Conservation (phyloP, 2,888 invertebrate species). For the Tenthredo livida region DNA sequence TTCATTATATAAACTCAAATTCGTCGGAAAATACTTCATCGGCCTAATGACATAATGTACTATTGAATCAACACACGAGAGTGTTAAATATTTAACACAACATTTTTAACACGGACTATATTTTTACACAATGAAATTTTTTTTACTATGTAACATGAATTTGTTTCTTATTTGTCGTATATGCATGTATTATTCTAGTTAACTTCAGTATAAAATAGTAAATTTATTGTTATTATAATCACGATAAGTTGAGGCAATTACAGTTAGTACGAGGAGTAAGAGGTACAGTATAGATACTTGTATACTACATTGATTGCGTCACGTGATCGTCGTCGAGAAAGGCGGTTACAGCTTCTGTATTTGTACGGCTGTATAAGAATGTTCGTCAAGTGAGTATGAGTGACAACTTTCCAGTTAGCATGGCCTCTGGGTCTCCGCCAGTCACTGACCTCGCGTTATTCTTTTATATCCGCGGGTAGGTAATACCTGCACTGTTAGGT, state of each 20-base stretch:
- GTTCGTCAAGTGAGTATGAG: conserved; percentile 37
- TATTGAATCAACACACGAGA: too few relatives aligned
- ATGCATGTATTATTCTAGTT: not conserved
- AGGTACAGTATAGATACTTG: not conserved
- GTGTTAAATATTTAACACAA: too few relatives aligned
- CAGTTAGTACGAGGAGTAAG: conserved; percentile 16
- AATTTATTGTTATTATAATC: conserved; percentile 8
- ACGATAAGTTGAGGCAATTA: conserved; percentile 38
- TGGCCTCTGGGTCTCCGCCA: conserved; percentile 39
- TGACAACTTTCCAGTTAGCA: conserved; percentile 49
- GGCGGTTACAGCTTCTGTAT: conserved; percentile 29
- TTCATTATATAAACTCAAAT: too few relatives aligned
- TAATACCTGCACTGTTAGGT: not conserved
- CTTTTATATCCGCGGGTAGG: not conserved
- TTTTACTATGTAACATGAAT: too few relatives aligned
- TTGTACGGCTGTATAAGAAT: conserved; percentile 17
- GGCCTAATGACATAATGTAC: too few relatives aligned
- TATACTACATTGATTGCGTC: conserved; percentile 2
- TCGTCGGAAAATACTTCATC: too few relatives aligned
- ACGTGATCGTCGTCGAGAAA: conserved; percentile 33
- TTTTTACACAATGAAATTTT: too few relatives aligned
- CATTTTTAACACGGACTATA: too few relatives aligned
- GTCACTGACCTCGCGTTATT: conserved; percentile 47
- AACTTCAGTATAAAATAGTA: too few relatives aligned
- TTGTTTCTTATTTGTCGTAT: not conserved